Evolutionary conservation across 2,113 vertebrate species (phyloP).

Genomic region (Pholis gunnellus): DNA sequence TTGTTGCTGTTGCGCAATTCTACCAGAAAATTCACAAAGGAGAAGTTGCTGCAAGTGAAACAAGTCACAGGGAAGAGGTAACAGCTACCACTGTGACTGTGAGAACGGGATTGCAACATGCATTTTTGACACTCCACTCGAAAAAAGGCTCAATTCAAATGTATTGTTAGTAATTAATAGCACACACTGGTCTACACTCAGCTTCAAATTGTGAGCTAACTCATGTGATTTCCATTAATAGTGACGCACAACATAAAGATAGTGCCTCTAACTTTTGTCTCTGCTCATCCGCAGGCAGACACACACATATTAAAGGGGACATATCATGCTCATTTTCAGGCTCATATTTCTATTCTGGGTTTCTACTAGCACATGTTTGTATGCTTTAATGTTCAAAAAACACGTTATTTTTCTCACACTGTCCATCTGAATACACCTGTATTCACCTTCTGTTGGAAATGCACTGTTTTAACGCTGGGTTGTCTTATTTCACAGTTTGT

Average conservation of each 20-base stretch:
- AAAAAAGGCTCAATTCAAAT: neutral
- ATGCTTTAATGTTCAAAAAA: too few relatives aligned
- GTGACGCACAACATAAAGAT: neutral
- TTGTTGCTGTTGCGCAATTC: slow-evolving; percentile 9
- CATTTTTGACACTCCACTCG: neutral
- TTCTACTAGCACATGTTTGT: too few relatives aligned
- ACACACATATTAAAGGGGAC: neutral
- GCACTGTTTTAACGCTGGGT: neutral
- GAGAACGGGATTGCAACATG: neutral
- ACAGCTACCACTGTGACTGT: rapidly evolving
- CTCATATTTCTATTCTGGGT: too few relatives aligned
- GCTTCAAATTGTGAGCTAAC: neutral
- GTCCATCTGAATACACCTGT: too few relatives aligned
- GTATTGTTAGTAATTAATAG: neutral
- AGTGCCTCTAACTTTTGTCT: neutral
- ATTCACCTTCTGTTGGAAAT: too few relatives aligned
- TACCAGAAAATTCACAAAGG: neutral
- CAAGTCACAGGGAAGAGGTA: neutral
- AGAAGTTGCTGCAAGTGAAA: slow-evolving; percentile 17
- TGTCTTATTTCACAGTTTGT: too few relatives aligned
- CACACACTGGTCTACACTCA: neutral
- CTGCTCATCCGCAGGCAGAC: neutral
- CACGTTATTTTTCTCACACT: too few relatives aligned
- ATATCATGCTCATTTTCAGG: neutral
- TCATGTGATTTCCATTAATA: neutral